Percentiles rank a stretch among this genome's conserved stretches.
phyloP scores from a whole-genome alignment of 2,113 vertebrate genomes.

The Ceuthmochares aereus region DNA sequence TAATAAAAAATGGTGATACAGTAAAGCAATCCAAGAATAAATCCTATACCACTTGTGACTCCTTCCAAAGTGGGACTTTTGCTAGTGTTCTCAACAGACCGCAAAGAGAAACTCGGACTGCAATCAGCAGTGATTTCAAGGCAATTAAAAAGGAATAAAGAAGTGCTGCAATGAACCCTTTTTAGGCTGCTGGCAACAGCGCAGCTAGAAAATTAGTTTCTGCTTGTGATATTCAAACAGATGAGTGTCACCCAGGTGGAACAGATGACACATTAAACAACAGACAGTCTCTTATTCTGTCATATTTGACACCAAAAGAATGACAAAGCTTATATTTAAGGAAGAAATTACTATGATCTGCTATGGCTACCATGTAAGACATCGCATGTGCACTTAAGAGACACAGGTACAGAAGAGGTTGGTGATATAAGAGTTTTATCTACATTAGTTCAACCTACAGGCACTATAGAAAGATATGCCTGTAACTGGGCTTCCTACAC shows the following conservation, averaged over 20 bases:
- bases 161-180: conserved; percentile 15
- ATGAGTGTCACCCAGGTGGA: conserved; percentile 58
- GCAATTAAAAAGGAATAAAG: neutral
- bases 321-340: neutral
- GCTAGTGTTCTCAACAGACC: neutral
- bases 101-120: neutral
- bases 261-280: conserved; percentile 45
- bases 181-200: conserved; percentile 16
- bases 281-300: conserved; percentile 29
- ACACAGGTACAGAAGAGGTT: neutral
- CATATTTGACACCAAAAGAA: neutral
- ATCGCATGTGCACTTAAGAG: neutral
- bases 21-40: neutral
- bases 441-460: neutral
- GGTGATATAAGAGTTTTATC: neutral
- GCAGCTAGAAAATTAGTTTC: conserved; percentile 28
- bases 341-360: neutral
- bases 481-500: neutral
- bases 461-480: neutral
- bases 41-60: neutral
- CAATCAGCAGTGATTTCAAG: neutral
- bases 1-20: neutral
- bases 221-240: neutral
- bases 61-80: neutral
- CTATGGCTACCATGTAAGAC: neutral